Evolutionary conservation across 2,113 vertebrate species (phyloP).

Genomic region (Salvelinus alpinus): DNA sequence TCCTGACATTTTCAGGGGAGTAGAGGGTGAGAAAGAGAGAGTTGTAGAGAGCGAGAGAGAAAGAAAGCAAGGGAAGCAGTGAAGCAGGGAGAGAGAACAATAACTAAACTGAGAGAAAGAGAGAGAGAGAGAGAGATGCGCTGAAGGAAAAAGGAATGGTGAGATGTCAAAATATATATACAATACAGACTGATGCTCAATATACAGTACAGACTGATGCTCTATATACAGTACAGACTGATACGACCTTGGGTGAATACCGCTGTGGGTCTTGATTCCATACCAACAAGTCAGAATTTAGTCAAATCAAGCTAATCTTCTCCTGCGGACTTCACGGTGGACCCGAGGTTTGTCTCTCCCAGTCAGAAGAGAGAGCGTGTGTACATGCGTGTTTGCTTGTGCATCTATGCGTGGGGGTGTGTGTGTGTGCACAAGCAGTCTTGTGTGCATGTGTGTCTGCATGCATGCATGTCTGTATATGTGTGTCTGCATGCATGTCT

Average conservation of each 20-base stretch:
- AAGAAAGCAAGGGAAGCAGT: no score
- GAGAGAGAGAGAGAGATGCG: neutral
- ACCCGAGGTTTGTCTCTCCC: no score
- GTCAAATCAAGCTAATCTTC: no score
- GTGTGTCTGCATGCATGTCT: neutral
- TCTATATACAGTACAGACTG: no score
- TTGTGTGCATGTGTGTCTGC: neutral
- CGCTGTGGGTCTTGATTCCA: no score
- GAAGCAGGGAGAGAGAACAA: neutral
- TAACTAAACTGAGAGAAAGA: neutral
- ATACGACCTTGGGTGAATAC: neutral
- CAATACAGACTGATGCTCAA: no score
- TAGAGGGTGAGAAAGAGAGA: neutral
- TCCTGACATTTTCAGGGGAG: constrained; percentile 17
- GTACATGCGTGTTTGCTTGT: no score
- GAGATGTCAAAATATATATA: no score
- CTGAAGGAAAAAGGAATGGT: no score
- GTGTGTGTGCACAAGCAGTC: neutral
- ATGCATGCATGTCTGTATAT: neutral
- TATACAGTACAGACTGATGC: no score
- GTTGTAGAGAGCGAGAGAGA: constrained; percentile 7
- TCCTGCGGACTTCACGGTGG: no score
- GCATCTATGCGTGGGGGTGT: neutral
- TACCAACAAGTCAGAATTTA: no score
- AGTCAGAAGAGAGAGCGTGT: neutral